Evolutionary conservation across 2,113 vertebrate genomes (phyloP).

Genomic region (Hippocampus abdominalis): DNA sequence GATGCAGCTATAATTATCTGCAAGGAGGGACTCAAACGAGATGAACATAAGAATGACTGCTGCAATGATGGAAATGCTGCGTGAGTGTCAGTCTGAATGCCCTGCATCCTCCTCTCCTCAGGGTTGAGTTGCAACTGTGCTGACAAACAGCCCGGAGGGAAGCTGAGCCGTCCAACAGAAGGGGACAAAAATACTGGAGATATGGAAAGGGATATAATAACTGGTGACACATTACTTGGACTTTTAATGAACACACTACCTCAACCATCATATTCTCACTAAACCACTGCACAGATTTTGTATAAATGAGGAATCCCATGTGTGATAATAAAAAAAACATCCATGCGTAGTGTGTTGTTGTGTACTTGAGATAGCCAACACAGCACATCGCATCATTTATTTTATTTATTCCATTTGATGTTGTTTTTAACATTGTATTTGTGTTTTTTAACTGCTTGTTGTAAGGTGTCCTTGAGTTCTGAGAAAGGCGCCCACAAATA

Average conservation of each 20-base stretch:
- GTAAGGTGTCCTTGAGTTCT: too few relatives aligned
- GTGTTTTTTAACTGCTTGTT: too few relatives aligned
- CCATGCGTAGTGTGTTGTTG: too few relatives aligned
- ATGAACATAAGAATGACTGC: constrained; percentile 9
- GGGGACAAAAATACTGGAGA: constrained; percentile 6
- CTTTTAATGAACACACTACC: constrained; percentile 12
- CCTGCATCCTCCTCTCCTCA: constrained; percentile 16
- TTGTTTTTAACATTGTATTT: too few relatives aligned
- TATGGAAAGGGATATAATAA: constrained; percentile 22
- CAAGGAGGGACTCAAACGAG: not conserved
- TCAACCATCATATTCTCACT: too few relatives aligned
- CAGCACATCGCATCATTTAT: too few relatives aligned
- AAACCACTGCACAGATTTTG: too few relatives aligned
- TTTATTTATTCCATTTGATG: too few relatives aligned
- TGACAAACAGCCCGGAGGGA: constrained; percentile 42
- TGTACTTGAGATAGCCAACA: too few relatives aligned
- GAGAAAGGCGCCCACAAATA: too few relatives aligned
- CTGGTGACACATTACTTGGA: constrained; percentile 11
- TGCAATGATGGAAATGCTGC: constrained; percentile 20
- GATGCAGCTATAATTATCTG: constrained; percentile 4
- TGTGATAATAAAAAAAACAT: too few relatives aligned
- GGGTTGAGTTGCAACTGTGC: constrained; percentile 37
- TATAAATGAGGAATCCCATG: too few relatives aligned
- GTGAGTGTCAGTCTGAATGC: constrained; percentile 6
- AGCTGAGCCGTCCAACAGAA: not conserved